Conservation (phyloP, 2,797 vertebrate genomes). For the Phoeniculus purpureus region DNA sequence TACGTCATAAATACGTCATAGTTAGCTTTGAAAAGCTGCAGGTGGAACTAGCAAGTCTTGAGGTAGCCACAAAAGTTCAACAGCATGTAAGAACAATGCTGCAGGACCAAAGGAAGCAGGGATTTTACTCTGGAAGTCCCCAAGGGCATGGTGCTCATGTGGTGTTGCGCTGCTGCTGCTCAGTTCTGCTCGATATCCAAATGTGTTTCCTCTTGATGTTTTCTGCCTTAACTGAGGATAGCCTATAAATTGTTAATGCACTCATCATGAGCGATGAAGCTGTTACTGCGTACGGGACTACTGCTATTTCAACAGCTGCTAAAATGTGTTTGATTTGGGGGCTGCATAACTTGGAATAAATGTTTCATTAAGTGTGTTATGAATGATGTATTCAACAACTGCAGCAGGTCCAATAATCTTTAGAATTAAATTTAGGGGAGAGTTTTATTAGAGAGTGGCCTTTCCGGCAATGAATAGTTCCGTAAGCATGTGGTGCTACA, state of each 20-base stretch:
- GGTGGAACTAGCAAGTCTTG: neutral
- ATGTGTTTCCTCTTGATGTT: neutral
- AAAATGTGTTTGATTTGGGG: constrained; percentile 41
- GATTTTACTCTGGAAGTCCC: neutral
- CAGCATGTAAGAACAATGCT: neutral
- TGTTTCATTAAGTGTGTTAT: constrained; percentile 47
- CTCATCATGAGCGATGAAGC: neutral
- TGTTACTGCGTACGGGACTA: neutral
- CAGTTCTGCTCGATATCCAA: neutral
- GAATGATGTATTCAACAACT: constrained; percentile 53
- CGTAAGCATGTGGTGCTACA: neutral
- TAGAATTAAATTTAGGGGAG: neutral
- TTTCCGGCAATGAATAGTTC: constrained; percentile 10
- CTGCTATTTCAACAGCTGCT: constrained; percentile 4
- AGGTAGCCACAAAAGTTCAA: neutral
- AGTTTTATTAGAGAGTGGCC: neutral
- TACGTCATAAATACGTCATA: neutral
- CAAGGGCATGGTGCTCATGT: neutral
- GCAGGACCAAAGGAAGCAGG: neutral
- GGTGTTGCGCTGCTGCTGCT: neutral
- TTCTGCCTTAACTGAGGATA: neutral
- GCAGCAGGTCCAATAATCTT: constrained; percentile 35
- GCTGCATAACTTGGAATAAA: constrained; percentile 33
- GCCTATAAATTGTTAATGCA: neutral
- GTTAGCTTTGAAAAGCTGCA: neutral